Percentiles rank a stretch among this genome's conserved stretches.
Evolutionary conservation across 2,113 vertebrate genomes (phyloP).

Genomic region (Lophius piscatorius): DNA sequence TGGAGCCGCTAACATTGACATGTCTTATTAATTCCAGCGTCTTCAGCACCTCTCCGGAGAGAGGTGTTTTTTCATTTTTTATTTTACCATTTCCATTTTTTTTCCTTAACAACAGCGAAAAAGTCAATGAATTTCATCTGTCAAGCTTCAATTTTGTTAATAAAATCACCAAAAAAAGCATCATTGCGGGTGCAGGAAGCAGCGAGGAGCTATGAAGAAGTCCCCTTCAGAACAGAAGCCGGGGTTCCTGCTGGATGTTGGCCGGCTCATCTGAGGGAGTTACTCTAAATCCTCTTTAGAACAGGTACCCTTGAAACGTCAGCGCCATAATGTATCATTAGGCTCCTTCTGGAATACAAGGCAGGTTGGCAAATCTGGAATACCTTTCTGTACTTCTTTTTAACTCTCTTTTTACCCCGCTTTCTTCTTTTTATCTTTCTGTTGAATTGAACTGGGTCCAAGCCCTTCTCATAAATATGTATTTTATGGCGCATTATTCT

Average conservation of each 20-base stretch:
- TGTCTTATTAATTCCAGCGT: no score
- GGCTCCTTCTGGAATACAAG: constrained; percentile 73
- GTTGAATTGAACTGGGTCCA: constrained; percentile 53
- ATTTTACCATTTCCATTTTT: no score
- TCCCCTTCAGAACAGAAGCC: constrained; percentile 55
- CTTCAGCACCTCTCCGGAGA: no score
- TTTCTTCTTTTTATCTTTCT: background rate
- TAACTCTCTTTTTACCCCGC: background rate
- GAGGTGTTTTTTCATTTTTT: no score
- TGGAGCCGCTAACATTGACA: no score
- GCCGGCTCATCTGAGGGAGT: constrained; percentile 67
- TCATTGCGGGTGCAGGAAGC: constrained; percentile 23
- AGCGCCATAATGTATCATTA: constrained; percentile 67
- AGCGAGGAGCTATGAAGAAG: constrained; percentile 53
- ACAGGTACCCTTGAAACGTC: constrained; percentile 73
- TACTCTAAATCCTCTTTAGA: constrained; percentile 66
- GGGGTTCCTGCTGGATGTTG: constrained; percentile 56
- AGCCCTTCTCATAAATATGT: constrained; percentile 64
- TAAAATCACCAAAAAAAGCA: constrained; percentile 34
- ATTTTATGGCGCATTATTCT: constrained; percentile 60
- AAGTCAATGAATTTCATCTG: constrained; percentile 63
- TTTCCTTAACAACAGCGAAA: constrained; percentile 26
- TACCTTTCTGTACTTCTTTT: constrained; percentile 20
- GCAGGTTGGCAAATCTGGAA: constrained; percentile 59
- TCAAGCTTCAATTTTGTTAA: constrained; percentile 46